Percentiles rank a stretch among this genome's conserved stretches.
These are phyloP conservation scores for Lamprotornis superbus DNA, from an alignment of 2,113 vertebrate species.

Conservation along the genomic window DNA sequence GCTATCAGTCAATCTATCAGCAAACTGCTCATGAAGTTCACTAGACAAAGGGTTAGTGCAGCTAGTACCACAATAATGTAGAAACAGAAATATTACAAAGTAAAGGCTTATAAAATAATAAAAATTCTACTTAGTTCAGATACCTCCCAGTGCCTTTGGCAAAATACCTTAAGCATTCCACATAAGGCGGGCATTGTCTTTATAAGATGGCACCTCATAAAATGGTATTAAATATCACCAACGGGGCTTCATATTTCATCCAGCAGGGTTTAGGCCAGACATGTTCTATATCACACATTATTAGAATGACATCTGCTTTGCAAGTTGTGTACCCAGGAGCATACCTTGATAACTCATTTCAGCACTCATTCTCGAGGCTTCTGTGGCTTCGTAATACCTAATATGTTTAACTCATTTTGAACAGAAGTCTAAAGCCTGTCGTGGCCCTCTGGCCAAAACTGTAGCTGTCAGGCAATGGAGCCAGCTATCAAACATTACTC, in stretches of 20 bases:
- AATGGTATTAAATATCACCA: constrained; percentile 93
- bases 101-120: constrained; percentile 94
- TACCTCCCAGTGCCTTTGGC: constrained; percentile 83
- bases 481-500: constrained; percentile 86
- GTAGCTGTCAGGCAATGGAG: constrained; percentile 83
- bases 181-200: constrained; percentile 84
- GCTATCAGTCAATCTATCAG: constrained; percentile 74
- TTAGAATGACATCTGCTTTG: constrained; percentile 97
- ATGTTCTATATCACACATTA: constrained; percentile 91
- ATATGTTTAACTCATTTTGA: constrained; percentile 89
- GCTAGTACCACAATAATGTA: constrained; percentile 80
- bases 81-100: constrained; percentile 90
- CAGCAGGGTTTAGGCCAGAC: constrained; percentile 85
- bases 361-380: constrained; percentile 80
- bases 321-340: constrained; percentile 85
- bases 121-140: constrained; percentile 88
- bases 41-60: constrained; percentile 76
- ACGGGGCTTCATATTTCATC: constrained; percentile 89
- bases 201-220: constrained; percentile 92
- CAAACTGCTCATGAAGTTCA: constrained; percentile 69
- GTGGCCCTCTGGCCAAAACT: constrained; percentile 89
- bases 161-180: constrained; percentile 85
- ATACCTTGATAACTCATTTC: constrained; percentile 88
- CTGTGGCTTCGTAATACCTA: constrained; percentile 81
- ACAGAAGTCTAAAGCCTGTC: constrained; percentile 84